Evolutionary conservation across 2,113 vertebrate species (phyloP).

Genomic region (Aplodontia rufa): DNA sequence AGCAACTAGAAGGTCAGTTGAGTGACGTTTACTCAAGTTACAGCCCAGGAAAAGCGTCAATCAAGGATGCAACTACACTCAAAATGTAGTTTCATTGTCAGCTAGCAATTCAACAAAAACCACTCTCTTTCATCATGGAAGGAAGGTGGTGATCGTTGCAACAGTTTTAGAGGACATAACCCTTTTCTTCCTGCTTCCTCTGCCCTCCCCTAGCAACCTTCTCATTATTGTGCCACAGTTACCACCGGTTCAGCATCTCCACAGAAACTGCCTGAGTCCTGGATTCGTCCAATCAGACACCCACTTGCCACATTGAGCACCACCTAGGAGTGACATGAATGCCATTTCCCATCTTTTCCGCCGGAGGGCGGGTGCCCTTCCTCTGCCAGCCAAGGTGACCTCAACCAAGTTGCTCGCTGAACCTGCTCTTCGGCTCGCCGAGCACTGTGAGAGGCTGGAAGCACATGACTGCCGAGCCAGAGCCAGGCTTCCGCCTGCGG

Average conservation of each 20-base stretch:
- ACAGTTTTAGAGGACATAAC: background rate
- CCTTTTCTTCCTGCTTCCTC: background rate
- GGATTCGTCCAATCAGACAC: background rate
- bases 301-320: background rate
- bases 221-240: background rate
- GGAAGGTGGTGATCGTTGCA: background rate
- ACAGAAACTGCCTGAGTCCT: background rate
- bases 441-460: background rate
- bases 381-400: conserved; percentile 67
- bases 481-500: background rate
- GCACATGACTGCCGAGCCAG: background rate
- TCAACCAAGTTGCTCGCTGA: background rate
- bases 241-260: background rate
- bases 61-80: background rate
- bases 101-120: background rate
- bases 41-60: background rate
- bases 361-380: conserved; percentile 44
- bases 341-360: conserved; percentile 53
- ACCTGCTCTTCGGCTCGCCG: background rate
- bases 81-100: background rate
- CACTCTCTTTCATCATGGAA: background rate
- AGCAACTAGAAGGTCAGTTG: background rate
- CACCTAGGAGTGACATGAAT: background rate
- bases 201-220: background rate
- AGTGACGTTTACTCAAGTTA: conserved; percentile 38